Percentiles rank a stretch among this genome's conserved stretches.
Conservation (phyloP, 2,888 invertebrate genomes). For the Agonopterix arenella region DNA sequence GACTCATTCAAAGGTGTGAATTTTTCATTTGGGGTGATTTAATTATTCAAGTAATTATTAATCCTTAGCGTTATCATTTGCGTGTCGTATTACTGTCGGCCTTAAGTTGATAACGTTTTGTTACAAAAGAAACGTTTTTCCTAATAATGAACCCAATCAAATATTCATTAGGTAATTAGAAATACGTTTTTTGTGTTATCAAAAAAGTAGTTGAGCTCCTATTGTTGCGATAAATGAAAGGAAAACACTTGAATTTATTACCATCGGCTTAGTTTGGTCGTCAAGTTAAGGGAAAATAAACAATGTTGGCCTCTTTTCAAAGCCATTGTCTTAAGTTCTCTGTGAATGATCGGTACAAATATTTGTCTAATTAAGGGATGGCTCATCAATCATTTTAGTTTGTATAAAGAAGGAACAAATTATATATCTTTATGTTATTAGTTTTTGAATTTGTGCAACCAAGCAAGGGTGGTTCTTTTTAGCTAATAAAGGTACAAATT, state of each 20-base stretch:
- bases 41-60: constrained; percentile 58
- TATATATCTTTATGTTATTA: too few species aligned
- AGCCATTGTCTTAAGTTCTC: constrained; percentile 24
- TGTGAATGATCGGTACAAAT: constrained; percentile 41
- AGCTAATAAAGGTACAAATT: too few species aligned
- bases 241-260: constrained; percentile 41
- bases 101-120: constrained; percentile 42
- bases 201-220: constrained; percentile 4
- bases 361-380: constrained; percentile 48
- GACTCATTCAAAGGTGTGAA: constrained; percentile 25
- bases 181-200: constrained; percentile 11
- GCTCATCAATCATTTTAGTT: constrained; percentile 54
- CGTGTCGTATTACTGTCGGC: constrained; percentile 58
- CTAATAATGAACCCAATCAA: constrained; percentile 5
- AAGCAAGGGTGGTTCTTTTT: too few species aligned
- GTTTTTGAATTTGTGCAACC: too few species aligned
- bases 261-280: not conserved
- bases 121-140: constrained; percentile 4
- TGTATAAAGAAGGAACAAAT: constrained; percentile 10
- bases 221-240: constrained; percentile 32
- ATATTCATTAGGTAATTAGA: constrained; percentile 2
- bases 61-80: constrained; percentile 46
- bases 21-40: constrained; percentile 42
- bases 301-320: constrained; percentile 17
- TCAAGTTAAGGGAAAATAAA: constrained; percentile 17